Evolutionary conservation across 2,888 invertebrate species (phyloP).

Genomic region (Hypsopygia costalis): DNA sequence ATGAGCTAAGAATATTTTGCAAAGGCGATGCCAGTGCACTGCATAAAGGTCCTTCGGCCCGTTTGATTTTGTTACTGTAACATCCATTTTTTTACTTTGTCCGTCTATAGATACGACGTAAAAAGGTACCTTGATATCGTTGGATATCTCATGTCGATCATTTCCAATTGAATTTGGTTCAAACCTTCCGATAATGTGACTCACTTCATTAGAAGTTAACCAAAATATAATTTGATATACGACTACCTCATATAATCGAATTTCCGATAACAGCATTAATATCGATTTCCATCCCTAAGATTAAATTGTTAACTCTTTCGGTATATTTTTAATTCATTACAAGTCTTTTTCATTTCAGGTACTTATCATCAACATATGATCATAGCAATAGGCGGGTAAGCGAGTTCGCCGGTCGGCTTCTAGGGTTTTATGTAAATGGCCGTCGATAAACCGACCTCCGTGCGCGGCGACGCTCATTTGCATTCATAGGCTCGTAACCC

Average conservation of each 20-base stretch:
- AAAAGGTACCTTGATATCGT: slow-evolving; percentile 23
- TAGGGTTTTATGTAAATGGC: slow-evolving; percentile 73
- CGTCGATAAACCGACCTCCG: slow-evolving; percentile 67
- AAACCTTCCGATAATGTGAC: slow-evolving; percentile 26
- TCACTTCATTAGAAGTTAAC: slow-evolving; percentile 20
- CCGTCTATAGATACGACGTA: too few species aligned
- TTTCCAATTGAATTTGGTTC: slow-evolving; percentile 34
- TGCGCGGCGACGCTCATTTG: slow-evolving; percentile 71
- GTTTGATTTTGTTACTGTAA: too few species aligned
- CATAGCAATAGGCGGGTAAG: slow-evolving; percentile 51
- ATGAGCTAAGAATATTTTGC: too few species aligned
- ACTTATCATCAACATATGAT: slow-evolving; percentile 52
- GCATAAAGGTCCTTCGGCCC: too few species aligned
- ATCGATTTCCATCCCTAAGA: slow-evolving; percentile 9
- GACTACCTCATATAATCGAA: slow-evolving; percentile 23
- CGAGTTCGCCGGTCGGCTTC: slow-evolving; percentile 53
- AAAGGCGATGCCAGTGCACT: too few species aligned
- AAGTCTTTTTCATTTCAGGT: slow-evolving; percentile 39
- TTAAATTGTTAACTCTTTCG: slow-evolving; percentile 9
- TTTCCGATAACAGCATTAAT: slow-evolving; percentile 16
- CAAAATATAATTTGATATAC: slow-evolving; percentile 27
- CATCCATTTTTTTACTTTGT: too few species aligned
- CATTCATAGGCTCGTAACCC: slow-evolving; percentile 80
- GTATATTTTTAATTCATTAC: slow-evolving; percentile 16
- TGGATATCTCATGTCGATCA: slow-evolving; percentile 21